Base-by-base conservation (phyloP, 2,113 vertebrate species). In the Periophthalmus modestus region DNA sequence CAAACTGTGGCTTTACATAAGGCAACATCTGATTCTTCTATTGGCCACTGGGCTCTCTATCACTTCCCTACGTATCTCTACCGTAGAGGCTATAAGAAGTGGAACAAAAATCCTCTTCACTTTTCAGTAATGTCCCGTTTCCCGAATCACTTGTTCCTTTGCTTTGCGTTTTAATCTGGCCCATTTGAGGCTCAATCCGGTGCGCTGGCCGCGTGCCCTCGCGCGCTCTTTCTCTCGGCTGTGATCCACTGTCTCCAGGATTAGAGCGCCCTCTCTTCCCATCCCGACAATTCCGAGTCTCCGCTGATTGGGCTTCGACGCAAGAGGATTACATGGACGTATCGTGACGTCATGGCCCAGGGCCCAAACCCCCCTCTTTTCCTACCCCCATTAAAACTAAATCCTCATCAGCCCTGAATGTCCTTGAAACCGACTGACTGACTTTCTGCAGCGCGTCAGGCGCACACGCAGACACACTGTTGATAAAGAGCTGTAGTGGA, bases 301-400 rank as follows among this genome's bases (percentile, higher is more conserved):
- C 97, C 95, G 96, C 95, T 95, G 96, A 96, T 95, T 94, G 94
- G 95, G 92, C 94, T 95, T 91, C 93, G 92, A 94, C 94, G 95
- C 95, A 94, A 95, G 93, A 95, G 95, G 97, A 97, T 98, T 99
- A 98, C 96, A 97, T 96, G 94, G 96, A 95, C 95, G 95, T 95
- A 95, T 94, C 93, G 94, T 99, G 97, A 98, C 97, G 97, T 99
- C 96, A 98, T 95, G 95, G 89, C 93, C 91, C 93, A 89, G 76
- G 95, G 94, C 96, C 95, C 93, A 95, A 95, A 94, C 93, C 91
- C 91, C 90, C 94, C 92, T 91, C 92, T 91, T 91, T 50, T 28
- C 75, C 94, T 58, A 71, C 84, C 93, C 93, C 94, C 94, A 96
- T 95, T 95, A 95, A 88, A 88, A 95, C 94, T 94, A 96, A 96